phyloP scores from a whole-genome alignment of 2,888 invertebrate genomes.

The Zaprionus lineosus region DNA sequence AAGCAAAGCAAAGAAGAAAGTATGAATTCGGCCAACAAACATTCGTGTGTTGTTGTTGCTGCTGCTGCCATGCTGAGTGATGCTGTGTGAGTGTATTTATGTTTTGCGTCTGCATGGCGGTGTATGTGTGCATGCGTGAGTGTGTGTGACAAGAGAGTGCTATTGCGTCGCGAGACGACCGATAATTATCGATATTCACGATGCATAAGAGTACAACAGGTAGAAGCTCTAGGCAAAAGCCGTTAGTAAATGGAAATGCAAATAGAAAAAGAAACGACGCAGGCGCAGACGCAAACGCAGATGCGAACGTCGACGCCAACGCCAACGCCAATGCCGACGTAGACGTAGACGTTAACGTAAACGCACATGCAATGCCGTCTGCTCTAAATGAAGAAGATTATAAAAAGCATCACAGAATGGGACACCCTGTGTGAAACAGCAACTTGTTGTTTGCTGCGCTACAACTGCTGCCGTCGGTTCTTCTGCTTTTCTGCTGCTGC shows the following conservation, averaged over 20 bases:
- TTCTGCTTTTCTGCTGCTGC: slow-evolving; percentile 1
- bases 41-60: slow-evolving; percentile 23
- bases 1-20: slow-evolving; percentile 51
- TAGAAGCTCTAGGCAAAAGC: slow-evolving; percentile 54
- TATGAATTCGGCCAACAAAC: slow-evolving; percentile 58
- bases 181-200: slow-evolving; percentile 59
- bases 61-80: slow-evolving; percentile 15
- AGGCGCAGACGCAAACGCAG: slow-evolving; percentile 1
- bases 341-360: not conserved
- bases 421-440: slow-evolving; percentile 33
- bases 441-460: slow-evolving; percentile 55
- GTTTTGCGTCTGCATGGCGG: slow-evolving; percentile 8
- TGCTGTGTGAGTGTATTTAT: slow-evolving; percentile 11
- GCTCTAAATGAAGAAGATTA: not conserved
- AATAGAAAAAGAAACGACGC: slow-evolving; percentile 54
- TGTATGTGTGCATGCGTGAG: slow-evolving; percentile 17
- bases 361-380: too few species aligned
- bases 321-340: slow-evolving; percentile 1
- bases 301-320: slow-evolving; percentile 3
- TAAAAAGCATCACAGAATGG: not conserved
- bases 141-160: slow-evolving; percentile 19
- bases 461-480: slow-evolving; percentile 1
- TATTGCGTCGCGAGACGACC: slow-evolving; percentile 15
- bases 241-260: slow-evolving; percentile 57
- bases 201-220: slow-evolving; percentile 49